Percentiles rank a stretch among this genome's conserved stretches.
Conservation (phyloP, 2,113 vertebrate species). For the mouse (Mus musculus) region DNA sequence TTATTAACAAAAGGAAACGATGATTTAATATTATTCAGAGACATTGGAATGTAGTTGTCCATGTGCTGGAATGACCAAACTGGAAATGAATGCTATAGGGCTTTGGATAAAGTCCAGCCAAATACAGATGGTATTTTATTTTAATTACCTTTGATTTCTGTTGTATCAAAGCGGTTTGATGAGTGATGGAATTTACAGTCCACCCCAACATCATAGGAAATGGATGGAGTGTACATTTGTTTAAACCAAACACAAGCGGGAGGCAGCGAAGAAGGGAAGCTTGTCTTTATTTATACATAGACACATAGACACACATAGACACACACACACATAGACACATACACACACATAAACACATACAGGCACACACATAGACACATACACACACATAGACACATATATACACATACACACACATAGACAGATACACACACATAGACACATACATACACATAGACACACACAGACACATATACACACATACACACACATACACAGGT, state of each 20-base stretch:
- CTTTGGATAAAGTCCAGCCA: conserved; percentile 52
- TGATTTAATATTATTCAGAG: conserved; percentile 57
- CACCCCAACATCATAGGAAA: background rate
- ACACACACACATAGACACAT: too few relatives aligned
- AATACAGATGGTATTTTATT: conserved; percentile 79
- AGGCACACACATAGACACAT: too few relatives aligned
- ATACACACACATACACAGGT: too few relatives aligned
- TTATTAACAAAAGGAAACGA: conserved; percentile 60
- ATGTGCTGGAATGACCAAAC: conserved; percentile 25
- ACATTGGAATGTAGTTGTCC: background rate
- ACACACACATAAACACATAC: too few relatives aligned
- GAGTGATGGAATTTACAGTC: conserved; percentile 56
- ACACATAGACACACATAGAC: too few relatives aligned
- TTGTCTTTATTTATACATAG: too few relatives aligned
- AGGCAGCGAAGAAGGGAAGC: background rate
- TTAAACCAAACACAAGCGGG: background rate
- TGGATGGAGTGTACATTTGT: background rate
- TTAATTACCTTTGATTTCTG: conserved; percentile 63
- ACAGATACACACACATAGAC: too few relatives aligned
- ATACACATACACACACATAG: too few relatives aligned
- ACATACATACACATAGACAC: too few relatives aligned
- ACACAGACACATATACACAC: too few relatives aligned
- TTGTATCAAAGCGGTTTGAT: conserved; percentile 33
- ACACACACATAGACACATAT: too few relatives aligned
- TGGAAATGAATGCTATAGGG: conserved; percentile 72